phyloP scores from a whole-genome alignment of 2,888 invertebrate genomes.

The Spodoptera littoralis region DNA sequence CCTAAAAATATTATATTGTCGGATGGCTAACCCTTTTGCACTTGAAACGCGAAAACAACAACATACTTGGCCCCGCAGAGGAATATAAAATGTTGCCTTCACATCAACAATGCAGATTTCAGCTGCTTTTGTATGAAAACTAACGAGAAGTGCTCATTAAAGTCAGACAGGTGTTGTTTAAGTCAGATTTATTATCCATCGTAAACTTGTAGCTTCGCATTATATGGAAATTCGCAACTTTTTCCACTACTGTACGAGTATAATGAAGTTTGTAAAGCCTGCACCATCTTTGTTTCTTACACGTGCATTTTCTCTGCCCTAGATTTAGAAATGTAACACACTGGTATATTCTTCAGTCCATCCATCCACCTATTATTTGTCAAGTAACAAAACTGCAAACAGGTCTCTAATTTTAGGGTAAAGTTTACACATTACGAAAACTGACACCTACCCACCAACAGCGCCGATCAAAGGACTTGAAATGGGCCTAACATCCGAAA shows the following conservation, averaged over 20 bases:
- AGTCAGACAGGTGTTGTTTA: constrained; percentile 39
- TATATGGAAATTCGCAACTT: constrained; percentile 31
- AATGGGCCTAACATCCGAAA: not conserved
- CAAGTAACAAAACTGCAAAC: too few relatives aligned
- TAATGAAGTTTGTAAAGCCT: constrained; percentile 3
- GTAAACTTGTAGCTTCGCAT: constrained; percentile 26
- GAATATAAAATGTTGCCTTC: constrained; percentile 44
- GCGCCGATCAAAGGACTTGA: constrained; percentile 10
- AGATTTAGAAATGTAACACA: not conserved
- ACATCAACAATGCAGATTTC: constrained; percentile 48
- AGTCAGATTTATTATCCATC: constrained; percentile 47
- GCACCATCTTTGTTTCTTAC: constrained; percentile 1
- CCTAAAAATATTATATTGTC: not conserved
- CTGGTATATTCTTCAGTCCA: too few relatives aligned
- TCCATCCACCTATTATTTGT: too few relatives aligned
- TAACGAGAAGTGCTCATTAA: constrained; percentile 44
- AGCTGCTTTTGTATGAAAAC: constrained; percentile 36
- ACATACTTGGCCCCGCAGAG: constrained; percentile 12
- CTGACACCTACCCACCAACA: constrained; percentile 11
- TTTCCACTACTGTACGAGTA: constrained; percentile 29
- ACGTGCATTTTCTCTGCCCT: not conserved
- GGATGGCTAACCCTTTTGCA: not conserved
- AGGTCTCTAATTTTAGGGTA: too few relatives aligned
- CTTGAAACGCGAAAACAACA: constrained; percentile 17
- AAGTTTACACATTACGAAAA: not conserved